Conservation (phyloP, 2,113 vertebrate species). For the Hyperoodon ampullatus region DNA sequence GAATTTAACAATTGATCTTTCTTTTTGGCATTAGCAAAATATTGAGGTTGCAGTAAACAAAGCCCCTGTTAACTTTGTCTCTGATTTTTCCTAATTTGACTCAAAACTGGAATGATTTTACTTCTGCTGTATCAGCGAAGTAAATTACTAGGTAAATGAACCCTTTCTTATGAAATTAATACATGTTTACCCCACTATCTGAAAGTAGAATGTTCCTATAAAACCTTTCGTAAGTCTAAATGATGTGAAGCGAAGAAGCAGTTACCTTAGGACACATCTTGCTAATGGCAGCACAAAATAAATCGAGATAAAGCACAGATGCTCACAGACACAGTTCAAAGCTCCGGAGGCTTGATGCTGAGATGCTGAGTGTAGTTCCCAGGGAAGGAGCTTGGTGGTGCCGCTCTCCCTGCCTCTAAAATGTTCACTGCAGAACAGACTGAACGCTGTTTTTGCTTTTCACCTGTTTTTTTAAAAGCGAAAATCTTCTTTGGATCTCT, state of each 20-base stretch:
- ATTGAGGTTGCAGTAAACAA: neutral
- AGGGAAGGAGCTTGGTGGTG: neutral
- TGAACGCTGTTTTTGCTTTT: neutral
- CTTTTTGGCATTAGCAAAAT: neutral
- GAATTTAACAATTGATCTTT: neutral
- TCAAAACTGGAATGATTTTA: neutral
- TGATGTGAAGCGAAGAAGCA: neutral
- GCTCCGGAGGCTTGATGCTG: neutral
- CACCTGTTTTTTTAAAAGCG: neutral
- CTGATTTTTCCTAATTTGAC: neutral
- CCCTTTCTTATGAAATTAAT: neutral
- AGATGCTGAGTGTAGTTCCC: neutral
- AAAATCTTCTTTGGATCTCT: neutral
- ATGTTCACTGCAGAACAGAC: neutral
- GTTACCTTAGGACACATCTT: neutral
- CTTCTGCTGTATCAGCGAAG: neutral
- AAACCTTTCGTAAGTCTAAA: neutral
- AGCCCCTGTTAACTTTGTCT: neutral
- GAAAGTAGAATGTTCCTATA: neutral
- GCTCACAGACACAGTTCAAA: neutral
- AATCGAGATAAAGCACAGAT: neutral
- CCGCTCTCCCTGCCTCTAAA: neutral
- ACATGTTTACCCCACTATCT: neutral
- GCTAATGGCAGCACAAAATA: neutral
- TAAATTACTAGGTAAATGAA: neutral